Base-by-base conservation (phyloP, 2,797 vertebrate species). In the Tokudaia muenninki region DNA sequence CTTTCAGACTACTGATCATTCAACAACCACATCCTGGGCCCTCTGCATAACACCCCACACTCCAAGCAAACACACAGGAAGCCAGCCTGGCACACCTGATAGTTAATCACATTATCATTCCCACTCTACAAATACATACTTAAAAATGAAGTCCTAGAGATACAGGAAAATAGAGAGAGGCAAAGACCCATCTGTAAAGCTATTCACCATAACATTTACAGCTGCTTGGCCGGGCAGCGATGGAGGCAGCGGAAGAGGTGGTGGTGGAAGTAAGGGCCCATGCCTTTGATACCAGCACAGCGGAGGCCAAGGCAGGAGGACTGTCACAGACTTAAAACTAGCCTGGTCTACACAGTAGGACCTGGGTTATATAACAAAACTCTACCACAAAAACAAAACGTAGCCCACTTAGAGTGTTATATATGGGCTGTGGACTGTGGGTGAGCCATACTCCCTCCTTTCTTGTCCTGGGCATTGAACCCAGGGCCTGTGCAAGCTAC, bases 51-150 rank as follows among this genome's bases (percentile, higher is more conserved):
- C 24, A 24, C 50, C 65, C n/a, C 81, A 59, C 37, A 57, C 37
- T 87, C 57, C 44, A 19, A 72, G 79, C 34, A 91, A 88, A 87
- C 52, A 92, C 12, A 17, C 75, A 91, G 91, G 93, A 91, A 29
- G 41, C 67, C 81, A 92, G 44, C 57, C 57, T 50, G 12, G 4
- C 26, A 44, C 47, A 80, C 37, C 83, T 94, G 77, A 91, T 31
- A 88, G 78, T 94, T 57, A 84, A n/a, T 41, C 50, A 78, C n/a
- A 90, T 52, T 52, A 80, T 86, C 50, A 91, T 63, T 86, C n/a
- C 17, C 81, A 57, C 84, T 90, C 57, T 41, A 92, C 57, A 91
- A 96, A 84, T 50, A 31, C 57, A 47, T n/a, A 47, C 59, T 59
- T 70, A 37, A 57, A 74, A 72, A 31, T 50, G 61, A 87, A 41